Percentiles rank a stretch among this genome's conserved stretches.
Conservation (phyloP, 2,113 vertebrate species). For the Strigops habroptila region DNA sequence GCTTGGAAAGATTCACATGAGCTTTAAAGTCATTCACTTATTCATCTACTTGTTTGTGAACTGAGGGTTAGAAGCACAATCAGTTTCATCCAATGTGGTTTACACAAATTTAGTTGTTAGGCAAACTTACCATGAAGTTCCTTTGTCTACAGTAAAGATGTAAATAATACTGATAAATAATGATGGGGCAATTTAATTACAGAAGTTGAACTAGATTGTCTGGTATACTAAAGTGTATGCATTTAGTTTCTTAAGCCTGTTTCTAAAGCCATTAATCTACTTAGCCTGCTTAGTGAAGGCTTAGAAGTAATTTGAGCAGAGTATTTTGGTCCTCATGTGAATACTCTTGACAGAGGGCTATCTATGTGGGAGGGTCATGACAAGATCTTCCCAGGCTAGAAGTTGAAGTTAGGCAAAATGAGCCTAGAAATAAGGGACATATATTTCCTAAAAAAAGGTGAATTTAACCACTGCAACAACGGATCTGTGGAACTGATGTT, state of each 20-base stretch:
- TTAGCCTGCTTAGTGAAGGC: not conserved
- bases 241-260: not conserved
- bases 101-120: not conserved
- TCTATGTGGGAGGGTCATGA: not conserved
- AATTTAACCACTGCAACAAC: not conserved
- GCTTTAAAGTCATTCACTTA: not conserved
- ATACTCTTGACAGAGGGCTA: not conserved
- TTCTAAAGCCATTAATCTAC: slow-evolving; percentile 33
- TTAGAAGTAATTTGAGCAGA: slow-evolving; percentile 1
- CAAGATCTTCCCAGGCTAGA: not conserved
- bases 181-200: not conserved
- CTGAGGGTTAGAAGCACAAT: not conserved
- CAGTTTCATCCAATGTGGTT: not conserved
- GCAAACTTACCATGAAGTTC: not conserved
- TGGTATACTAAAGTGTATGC: not conserved
- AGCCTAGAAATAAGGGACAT: not conserved
- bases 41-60: not conserved
- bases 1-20: not conserved
- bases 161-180: not conserved
- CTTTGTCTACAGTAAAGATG: not conserved
- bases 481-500: not conserved
- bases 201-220: not conserved
- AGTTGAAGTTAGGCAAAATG: not conserved
- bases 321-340: not conserved
- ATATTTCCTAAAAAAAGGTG: not conserved